These are phyloP conservation scores for Corvus moneduloides DNA, from an alignment of 2,113 vertebrate species.

Conservation along the genomic window DNA sequence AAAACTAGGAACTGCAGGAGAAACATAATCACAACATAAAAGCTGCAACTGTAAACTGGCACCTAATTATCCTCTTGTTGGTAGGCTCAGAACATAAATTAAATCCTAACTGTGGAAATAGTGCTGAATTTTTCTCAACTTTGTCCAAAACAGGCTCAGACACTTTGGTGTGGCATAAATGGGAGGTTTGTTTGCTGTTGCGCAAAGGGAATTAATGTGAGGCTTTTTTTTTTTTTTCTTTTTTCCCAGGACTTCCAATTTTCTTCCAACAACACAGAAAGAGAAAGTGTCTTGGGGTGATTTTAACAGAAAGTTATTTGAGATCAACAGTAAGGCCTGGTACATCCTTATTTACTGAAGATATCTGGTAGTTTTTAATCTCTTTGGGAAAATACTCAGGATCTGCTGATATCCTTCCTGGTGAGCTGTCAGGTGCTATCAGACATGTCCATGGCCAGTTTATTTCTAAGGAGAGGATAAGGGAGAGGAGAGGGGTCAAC, in stretches of 20 bases:
- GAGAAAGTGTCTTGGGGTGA: not conserved
- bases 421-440: not conserved
- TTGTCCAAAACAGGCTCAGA: not conserved
- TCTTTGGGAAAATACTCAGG: not conserved
- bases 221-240: not conserved
- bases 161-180: not conserved
- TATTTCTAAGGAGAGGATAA: not conserved
- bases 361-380: not conserved
- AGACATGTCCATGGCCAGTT: not conserved
- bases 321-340: not conserved
- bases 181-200: not conserved
- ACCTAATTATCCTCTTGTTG: not conserved
- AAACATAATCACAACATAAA: not conserved
- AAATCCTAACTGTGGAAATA: not conserved
- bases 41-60: not conserved
- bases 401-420: not conserved
- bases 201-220: not conserved
- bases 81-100: not conserved
- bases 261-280: not conserved
- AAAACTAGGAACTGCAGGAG: not conserved
- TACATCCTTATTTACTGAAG: not conserved
- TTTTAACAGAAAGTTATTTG: not conserved
- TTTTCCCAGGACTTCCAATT: not conserved
- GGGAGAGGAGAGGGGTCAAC: not conserved
- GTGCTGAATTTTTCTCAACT: not conserved